phyloP scores from a whole-genome alignment of 2,113 vertebrate genomes.

The Herpetotheres cachinnans region DNA sequence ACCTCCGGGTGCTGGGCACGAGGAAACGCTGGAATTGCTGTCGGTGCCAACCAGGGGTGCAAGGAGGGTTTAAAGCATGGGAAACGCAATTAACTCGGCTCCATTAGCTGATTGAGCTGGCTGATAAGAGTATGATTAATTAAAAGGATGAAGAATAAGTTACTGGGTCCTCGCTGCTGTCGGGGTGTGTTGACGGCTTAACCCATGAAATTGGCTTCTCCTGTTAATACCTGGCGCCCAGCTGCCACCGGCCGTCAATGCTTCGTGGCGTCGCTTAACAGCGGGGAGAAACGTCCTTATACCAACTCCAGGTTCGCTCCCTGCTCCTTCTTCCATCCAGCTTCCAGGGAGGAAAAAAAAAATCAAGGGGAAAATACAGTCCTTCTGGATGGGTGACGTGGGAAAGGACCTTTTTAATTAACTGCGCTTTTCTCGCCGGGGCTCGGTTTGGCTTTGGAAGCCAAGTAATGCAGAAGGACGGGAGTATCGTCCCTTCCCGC shows the following conservation, averaged over 20 bases:
- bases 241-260: rapidly evolving
- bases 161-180: background rate
- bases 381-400: background rate
- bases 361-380: background rate
- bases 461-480: background rate
- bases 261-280: rapidly evolving
- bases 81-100: background rate
- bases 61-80: background rate
- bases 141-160: conserved; percentile 7
- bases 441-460: background rate
- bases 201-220: background rate
- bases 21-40: background rate
- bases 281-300: background rate
- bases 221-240: background rate
- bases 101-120: conserved; percentile 10
- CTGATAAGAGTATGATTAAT: conserved; percentile 36
- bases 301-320: background rate
- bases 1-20: background rate
- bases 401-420: background rate
- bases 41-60: background rate
- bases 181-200: rapidly evolving
- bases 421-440: rapidly evolving
- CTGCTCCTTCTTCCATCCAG: background rate
- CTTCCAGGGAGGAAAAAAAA: background rate
- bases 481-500: rapidly evolving